A percentile compares a stretch with the other conserved stretches of the same genome.
phyloP scores from a whole-genome alignment of 2,888 invertebrate genomes.

The Zhuqinia jingwanae region DNA sequence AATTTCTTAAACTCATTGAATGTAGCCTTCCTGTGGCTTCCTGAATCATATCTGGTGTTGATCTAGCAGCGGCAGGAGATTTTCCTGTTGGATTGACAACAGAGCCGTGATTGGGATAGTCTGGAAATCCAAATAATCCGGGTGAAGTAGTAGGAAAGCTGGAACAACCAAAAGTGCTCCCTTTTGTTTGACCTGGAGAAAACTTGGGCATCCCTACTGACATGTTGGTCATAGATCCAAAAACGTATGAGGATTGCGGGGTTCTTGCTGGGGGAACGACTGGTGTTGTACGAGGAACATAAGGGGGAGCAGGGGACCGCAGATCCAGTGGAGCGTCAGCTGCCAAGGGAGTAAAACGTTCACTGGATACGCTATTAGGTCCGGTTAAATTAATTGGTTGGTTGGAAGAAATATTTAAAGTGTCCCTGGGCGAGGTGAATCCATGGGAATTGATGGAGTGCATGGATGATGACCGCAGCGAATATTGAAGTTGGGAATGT shows the following conservation, averaged over 20 bases:
- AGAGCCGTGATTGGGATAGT: background rate
- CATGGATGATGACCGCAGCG: background rate
- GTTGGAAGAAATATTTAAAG: background rate
- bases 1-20: background rate
- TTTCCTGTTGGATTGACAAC: no score
- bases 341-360: background rate
- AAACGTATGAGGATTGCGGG: background rate
- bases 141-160: background rate
- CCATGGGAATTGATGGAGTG: background rate
- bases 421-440: background rate
- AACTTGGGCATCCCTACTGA: background rate
- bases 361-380: background rate
- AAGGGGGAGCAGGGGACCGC: background rate
- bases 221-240: background rate
- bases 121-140: background rate
- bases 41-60: background rate
- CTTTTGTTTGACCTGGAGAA: no score
- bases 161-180: no score
- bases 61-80: background rate
- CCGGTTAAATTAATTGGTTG: background rate
- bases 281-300: background rate
- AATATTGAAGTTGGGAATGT: background rate
- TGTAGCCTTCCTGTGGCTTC: background rate
- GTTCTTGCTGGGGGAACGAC: background rate
- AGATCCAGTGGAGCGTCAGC: background rate